phyloP scores from a whole-genome alignment of 2,888 invertebrate genomes.

The Mystacides longicornis region DNA sequence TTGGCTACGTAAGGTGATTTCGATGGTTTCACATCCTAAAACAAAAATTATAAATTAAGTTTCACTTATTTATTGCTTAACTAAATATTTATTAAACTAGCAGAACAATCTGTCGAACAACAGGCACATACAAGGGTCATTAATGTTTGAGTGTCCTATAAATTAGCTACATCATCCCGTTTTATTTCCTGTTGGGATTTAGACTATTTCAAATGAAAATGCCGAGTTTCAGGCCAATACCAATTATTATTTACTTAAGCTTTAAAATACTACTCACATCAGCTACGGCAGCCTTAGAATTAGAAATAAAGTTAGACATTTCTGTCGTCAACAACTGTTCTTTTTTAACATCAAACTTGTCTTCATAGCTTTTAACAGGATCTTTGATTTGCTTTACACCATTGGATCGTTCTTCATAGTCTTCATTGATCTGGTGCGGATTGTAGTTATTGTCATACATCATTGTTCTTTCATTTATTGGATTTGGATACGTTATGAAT shows the following conservation, averaged over 20 bases:
- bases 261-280: no score
- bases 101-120: no score
- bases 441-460: background rate
- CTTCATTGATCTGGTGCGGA: background rate
- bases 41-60: background rate
- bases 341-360: constrained; percentile 3
- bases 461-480: background rate
- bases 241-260: background rate
- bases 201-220: no score
- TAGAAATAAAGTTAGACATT: constrained; percentile 20
- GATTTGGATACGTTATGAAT: background rate
- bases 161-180: no score
- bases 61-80: background rate
- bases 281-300: constrained; percentile 7
- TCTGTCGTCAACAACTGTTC: constrained; percentile 17
- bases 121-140: no score
- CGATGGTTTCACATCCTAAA: constrained; percentile 17
- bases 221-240: no score
- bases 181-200: no score
- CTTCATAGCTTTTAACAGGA: background rate
- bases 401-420: constrained; percentile 5
- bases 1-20: constrained; percentile 19
- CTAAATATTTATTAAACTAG: no score
- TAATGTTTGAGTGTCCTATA: no score
- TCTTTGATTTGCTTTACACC: background rate